Conservation (phyloP, 2,113 vertebrate genomes). For the Podiceps cristatus region DNA sequence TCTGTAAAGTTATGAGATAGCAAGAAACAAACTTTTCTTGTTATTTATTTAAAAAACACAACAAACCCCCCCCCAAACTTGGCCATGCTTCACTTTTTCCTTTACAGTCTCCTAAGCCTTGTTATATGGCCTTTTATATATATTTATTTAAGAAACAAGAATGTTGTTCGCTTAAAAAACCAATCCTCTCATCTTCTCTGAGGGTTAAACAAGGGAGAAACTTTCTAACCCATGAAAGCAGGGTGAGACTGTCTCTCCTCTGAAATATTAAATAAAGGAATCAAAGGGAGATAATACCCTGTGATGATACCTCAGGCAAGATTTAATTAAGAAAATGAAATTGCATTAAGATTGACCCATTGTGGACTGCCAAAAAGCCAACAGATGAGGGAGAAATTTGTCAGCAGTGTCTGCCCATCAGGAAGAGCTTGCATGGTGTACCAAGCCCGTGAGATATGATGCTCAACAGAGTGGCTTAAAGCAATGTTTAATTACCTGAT, state of each 20-base stretch:
- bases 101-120: not conserved
- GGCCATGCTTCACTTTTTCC: not conserved
- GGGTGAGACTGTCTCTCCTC: not conserved
- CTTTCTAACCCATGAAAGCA: not conserved
- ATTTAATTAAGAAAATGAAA: constrained; percentile 61
- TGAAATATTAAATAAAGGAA: constrained; percentile 47
- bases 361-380: constrained; percentile 25
- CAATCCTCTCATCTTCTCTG: not conserved
- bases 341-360: constrained; percentile 23
- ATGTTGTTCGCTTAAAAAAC: not conserved
- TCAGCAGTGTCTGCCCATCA: not conserved
- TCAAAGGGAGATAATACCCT: constrained; percentile 28
- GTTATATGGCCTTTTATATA: not conserved
- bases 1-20: not conserved
- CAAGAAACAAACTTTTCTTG: not conserved
- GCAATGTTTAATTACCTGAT: not conserved
- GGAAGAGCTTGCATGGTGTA: not conserved
- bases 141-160: not conserved
- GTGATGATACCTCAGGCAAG: constrained; percentile 22
- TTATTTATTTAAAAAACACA: too few relatives aligned
- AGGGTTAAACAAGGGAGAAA: not conserved
- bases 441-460: not conserved
- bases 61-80: not conserved
- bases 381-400: not conserved
- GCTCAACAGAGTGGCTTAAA: not conserved